Evolutionary conservation across 2,113 vertebrate genomes (phyloP).

Genomic region (Trogon surrucura): DNA sequence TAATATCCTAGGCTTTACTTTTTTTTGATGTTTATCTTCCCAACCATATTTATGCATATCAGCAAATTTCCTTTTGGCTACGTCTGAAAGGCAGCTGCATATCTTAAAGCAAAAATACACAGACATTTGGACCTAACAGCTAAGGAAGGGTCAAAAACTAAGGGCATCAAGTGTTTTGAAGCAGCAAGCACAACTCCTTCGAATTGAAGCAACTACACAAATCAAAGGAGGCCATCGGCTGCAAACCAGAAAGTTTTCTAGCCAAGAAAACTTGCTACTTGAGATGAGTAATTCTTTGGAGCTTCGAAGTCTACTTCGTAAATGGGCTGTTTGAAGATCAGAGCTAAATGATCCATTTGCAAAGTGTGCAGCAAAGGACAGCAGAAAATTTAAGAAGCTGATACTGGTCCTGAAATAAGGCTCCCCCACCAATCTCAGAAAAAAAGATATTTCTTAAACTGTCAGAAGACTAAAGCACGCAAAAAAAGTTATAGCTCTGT

Average conservation of each 20-base stretch:
- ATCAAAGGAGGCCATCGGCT: not conserved
- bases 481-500: not conserved
- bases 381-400: not conserved
- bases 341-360: not conserved
- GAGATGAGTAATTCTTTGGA: not conserved
- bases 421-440: not conserved
- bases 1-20: constrained; percentile 66
- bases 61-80: constrained; percentile 73
- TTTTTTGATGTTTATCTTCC: constrained; percentile 69
- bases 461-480: not conserved
- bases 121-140: constrained; percentile 37
- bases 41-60: constrained; percentile 70
- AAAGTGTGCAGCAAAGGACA: not conserved
- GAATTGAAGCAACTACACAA: not conserved
- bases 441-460: not conserved
- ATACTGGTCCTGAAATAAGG: not conserved
- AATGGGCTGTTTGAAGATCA: not conserved
- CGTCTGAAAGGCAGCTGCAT: constrained; percentile 66
- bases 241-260: not conserved
- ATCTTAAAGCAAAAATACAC: constrained; percentile 43
- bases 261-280: not conserved
- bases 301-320: not conserved
- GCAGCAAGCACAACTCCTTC: not conserved
- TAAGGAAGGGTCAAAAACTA: not conserved
- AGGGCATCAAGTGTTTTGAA: not conserved